Evolutionary conservation across 2,797 vertebrate genomes (phyloP), one percentile per base, ranked within the genome.

Genomic region (Muscicapa striata): DNA sequence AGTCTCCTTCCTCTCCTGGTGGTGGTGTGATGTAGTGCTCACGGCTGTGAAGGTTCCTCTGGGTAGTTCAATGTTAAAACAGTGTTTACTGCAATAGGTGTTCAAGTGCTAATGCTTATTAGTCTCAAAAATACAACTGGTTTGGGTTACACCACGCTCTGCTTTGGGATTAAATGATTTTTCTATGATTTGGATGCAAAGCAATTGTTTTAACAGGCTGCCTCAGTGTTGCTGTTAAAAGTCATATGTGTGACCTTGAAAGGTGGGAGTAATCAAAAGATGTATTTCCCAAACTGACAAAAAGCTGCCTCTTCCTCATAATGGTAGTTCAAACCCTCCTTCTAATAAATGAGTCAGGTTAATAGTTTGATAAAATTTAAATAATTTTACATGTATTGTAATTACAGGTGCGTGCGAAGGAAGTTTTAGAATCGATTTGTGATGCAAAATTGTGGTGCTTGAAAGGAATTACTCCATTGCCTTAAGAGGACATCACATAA

Each of bases 1-100:
- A 95, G 94, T 94, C 87, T 96, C 23, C 2, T 93, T 96, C 68
- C 87, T 91, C 66, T 95, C 68, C 81, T 0, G 21, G 49, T 78
- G 86, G 81, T 76, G 40, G 73, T 49, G 55, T 58, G 77, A 66
- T 6, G 51, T 19, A 87, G 82, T 0, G 1, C 30, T 82, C 32
- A 6, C 1, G 15, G 73, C 82, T 40, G 40, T 40, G 40, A 40
- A 40, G 72, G 38, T 43, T 89, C 51, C 73, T 77, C 86, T 80
- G 74, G 45, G 45, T 41, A 57, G 55, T 32, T 75, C 57, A 32
- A 2, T 1, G 0, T 48, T 84, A 34, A 52, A 77, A 15, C 1
- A 2, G 6, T 5, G 1, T 17, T 81, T 74, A 13, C n/a, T 63
- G 55, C 54, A 38, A 9, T n/a, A 26, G 76, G 13, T 49, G 17